These are phyloP conservation scores for Crenichthys baileyi DNA, from an alignment of 2,797 vertebrate genomes.

Conservation along the genomic window DNA sequence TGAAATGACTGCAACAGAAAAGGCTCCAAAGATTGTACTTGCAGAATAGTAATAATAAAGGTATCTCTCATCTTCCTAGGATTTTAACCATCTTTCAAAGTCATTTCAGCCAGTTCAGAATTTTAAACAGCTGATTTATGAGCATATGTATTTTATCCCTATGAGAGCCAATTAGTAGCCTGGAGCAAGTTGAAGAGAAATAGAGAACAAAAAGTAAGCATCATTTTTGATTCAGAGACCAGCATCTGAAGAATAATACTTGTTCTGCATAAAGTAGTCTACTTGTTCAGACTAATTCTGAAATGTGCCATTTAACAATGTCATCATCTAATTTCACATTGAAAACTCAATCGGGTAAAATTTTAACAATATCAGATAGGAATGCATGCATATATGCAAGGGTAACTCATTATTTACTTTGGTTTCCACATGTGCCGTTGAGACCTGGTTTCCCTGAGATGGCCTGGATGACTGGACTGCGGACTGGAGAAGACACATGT, in stretches of 20 bases:
- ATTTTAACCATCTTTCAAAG: slow-evolving; percentile 16
- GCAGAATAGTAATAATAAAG: background rate
- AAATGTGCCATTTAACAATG: background rate
- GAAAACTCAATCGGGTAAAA: background rate
- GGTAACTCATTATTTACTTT: slow-evolving; percentile 73
- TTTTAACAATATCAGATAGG: background rate
- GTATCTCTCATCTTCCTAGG: background rate
- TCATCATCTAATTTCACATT: background rate
- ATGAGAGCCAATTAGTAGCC: slow-evolving; percentile 6
- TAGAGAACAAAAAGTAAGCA: background rate
- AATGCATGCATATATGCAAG: background rate
- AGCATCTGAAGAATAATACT: background rate
- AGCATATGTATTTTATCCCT: slow-evolving; percentile 10
- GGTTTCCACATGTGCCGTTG: slow-evolving; percentile 81
- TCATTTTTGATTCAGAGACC: background rate
- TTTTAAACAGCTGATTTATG: slow-evolving; percentile 25
- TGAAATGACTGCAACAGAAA: background rate
- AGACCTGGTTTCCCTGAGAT: slow-evolving; percentile 52
- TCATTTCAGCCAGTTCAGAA: slow-evolving; percentile 24
- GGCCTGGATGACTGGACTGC: slow-evolving; percentile 46
- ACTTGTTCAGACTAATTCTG: background rate
- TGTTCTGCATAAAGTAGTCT: background rate
- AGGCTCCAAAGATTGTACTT: background rate
- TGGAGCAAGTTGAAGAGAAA: background rate
- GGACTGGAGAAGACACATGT: slow-evolving; percentile 59